phyloP scores from a whole-genome alignment of 2,113 vertebrate species.

The Pelodiscus sinensis region DNA sequence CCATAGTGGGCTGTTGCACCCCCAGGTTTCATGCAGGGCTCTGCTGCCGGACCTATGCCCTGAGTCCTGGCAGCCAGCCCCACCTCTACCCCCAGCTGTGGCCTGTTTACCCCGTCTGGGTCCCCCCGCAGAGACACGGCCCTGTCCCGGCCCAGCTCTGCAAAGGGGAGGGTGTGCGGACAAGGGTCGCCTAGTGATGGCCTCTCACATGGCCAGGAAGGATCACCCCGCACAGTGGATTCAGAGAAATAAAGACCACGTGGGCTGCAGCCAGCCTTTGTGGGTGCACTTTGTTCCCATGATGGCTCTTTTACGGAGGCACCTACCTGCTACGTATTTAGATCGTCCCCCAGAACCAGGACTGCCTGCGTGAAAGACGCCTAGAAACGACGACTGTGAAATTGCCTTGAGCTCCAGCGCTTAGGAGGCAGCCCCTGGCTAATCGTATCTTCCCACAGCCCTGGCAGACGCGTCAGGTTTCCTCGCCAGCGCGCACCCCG shows the following conservation, averaged over 20 bases:
- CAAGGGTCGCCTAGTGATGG: too few species aligned
- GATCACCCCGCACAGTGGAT: not conserved
- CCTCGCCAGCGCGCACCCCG: conserved; percentile 24
- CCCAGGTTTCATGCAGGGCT: too few species aligned
- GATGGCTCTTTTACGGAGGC: conserved; percentile 36
- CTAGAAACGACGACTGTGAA: conserved; percentile 51
- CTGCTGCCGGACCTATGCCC: too few species aligned
- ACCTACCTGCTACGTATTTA: conserved; percentile 38
- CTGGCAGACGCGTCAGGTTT: conserved; percentile 59
- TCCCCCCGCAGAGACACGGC: not conserved
- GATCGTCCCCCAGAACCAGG: not conserved
- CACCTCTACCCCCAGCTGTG: too few species aligned
- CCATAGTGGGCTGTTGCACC: too few species aligned
- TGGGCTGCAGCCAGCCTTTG: conserved; percentile 19
- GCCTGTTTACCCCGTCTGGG: too few species aligned
- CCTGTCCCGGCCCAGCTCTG: too few species aligned
- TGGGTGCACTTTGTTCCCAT: not conserved
- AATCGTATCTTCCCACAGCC: conserved; percentile 56
- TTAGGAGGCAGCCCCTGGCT: conserved; percentile 62
- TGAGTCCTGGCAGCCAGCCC: too few species aligned
- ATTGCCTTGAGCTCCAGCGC: conserved; percentile 53
- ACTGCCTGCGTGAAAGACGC: conserved; percentile 38
- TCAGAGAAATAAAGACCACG: conserved; percentile 31
- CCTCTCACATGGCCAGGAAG: too few species aligned
- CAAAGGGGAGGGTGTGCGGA: too few species aligned